These are phyloP conservation scores for Amorpha juglandis DNA, from an alignment of 2,888 invertebrate genomes.

Conservation along the genomic window DNA sequence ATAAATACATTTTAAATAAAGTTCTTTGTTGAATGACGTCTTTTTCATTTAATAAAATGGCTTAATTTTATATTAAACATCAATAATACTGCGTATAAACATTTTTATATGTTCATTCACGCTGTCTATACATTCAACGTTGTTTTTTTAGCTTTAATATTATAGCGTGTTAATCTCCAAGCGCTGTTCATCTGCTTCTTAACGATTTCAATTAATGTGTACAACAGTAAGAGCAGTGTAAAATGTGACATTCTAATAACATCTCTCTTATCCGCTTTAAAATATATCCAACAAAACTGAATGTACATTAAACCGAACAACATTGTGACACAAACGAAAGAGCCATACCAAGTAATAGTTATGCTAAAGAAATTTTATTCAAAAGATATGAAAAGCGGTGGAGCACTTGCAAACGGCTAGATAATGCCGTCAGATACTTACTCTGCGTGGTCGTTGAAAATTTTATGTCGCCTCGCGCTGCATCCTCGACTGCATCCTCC, in stretches of 20 bases:
- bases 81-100: no score
- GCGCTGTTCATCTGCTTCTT: no score
- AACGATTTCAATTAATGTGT: neutral
- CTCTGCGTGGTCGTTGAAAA: constrained; percentile 78
- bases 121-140: no score
- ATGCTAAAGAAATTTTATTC: constrained; percentile 71
- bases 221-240: constrained; percentile 20
- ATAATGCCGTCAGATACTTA: constrained; percentile 79
- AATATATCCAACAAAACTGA: constrained; percentile 9
- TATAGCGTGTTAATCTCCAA: no score
- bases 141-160: no score
- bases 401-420: constrained; percentile 77
- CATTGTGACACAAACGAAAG: constrained; percentile 32
- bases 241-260: constrained; percentile 10
- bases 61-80: no score
- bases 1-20: constrained; percentile 31
- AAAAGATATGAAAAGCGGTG: constrained; percentile 73
- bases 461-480: constrained; percentile 79
- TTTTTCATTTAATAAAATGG: no score
- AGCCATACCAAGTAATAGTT: constrained; percentile 38
- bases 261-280: constrained; percentile 2
- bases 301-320: constrained; percentile 27
- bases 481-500: constrained; percentile 67
- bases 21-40: neutral
- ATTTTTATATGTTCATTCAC: no score